Evolutionary conservation across 2,113 vertebrate genomes (phyloP), one percentile per base, ranked within the genome.

Genomic region (Microtus richardsoni): DNA sequence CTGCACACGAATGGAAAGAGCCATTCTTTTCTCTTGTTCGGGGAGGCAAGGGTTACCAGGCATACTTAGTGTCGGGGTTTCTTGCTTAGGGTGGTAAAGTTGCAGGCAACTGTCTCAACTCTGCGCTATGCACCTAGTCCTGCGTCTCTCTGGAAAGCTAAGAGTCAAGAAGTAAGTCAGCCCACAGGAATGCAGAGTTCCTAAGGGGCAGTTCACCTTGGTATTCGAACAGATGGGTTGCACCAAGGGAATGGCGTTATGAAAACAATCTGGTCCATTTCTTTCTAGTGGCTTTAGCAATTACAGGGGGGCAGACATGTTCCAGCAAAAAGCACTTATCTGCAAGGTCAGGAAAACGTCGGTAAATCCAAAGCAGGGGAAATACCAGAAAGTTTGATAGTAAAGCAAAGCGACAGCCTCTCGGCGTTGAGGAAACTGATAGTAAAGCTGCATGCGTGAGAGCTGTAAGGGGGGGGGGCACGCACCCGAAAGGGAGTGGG

Each of bases 231-330:
- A 91, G 77, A 62, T 60, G 73, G 36, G 1, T 88, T 96, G 96
- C 64, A 49, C 26, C 74, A 87, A 93, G 75, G 54, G 16, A 91
- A 52, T 85, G 22, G 8, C 30, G 77, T 93, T 54, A 49, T 62
- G 28, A 54, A 95, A 79, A 33, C 5, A 73, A 66, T 74, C 22
- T 64, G 44, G 85, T 39, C 62, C 44, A 47, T 93, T 95, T 94
- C 86, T 92, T 68, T 94, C 54, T 70, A 64, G n/a, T 49, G 39
- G 47, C 49, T 95, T 86, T 71, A 94, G 97, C 94, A 97, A 87
- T 91, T 90, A 52, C 91, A n/a, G 73, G 91, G 68, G 94, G 93
- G 71, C 97, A 97, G 97, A 95, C 71, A 77, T 96, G 12, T 73
- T 70, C 92, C 54, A 62, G 39, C 82, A 71, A 78, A 93, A 97